Evolutionary conservation across 2,113 vertebrate species (phyloP).

Genomic region (Pterocles orientalis): DNA sequence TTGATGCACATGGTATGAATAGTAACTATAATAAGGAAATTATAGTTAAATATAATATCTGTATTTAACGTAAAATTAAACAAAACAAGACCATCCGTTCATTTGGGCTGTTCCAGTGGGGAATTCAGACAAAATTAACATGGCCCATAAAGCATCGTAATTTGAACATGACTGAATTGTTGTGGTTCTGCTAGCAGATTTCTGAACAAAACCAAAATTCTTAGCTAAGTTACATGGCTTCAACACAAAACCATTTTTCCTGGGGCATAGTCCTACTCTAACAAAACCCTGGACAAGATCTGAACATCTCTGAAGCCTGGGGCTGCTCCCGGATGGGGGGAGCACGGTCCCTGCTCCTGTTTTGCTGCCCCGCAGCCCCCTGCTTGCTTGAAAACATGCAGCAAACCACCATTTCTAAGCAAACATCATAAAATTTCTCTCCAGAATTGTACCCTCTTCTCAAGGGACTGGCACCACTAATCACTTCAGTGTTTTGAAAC

Average conservation of each 20-base stretch:
- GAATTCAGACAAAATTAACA: slow-evolving; percentile 49
- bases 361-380: background rate
- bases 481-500: background rate
- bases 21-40: slow-evolving; percentile 39
- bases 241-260: background rate
- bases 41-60: slow-evolving; percentile 25
- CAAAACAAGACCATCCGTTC: slow-evolving; percentile 34
- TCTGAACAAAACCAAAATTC: background rate
- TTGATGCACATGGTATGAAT: background rate
- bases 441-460: background rate
- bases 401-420: background rate
- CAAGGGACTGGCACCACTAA: background rate
- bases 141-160: slow-evolving; percentile 8
- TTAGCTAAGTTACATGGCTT: background rate
- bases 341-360: background rate
- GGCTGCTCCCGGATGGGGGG: rapidly evolving
- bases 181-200: background rate
- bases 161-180: background rate
- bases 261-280: background rate
- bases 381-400: background rate
- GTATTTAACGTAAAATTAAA: slow-evolving; percentile 50
- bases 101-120: slow-evolving; percentile 13
- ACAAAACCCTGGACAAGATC: background rate
- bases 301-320: background rate
- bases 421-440: background rate